phyloP scores from a whole-genome alignment of 2,113 vertebrate genomes.

The Carlito syrichta region DNA sequence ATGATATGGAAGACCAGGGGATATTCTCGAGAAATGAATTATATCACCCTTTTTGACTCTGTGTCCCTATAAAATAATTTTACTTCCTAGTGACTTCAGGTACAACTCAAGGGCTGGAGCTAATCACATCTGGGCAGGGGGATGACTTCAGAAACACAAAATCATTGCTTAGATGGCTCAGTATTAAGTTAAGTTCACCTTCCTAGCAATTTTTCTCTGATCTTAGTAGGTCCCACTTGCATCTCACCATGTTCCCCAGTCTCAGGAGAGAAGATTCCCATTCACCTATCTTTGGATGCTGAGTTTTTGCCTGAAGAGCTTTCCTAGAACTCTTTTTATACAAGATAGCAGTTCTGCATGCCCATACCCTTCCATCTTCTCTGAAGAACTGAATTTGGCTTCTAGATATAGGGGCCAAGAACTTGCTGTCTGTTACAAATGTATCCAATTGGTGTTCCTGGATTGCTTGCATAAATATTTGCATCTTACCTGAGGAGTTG shows the following conservation, averaged over 20 bases:
- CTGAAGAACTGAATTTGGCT: background rate
- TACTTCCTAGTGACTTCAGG: background rate
- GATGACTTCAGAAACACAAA: background rate
- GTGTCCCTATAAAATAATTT: background rate
- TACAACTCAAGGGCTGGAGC: background rate
- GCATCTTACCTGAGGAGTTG: background rate
- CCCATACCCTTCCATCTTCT: accelerated
- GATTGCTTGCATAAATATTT: background rate
- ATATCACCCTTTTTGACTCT: background rate
- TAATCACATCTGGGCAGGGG: accelerated
- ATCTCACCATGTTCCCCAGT: accelerated
- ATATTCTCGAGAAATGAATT: background rate
- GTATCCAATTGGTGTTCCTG: background rate
- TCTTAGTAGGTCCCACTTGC: accelerated
- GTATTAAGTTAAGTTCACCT: background rate
- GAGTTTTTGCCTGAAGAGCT: background rate
- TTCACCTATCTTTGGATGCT: background rate
- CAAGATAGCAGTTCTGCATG: background rate
- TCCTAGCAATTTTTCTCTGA: background rate
- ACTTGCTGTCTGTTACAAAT: accelerated
- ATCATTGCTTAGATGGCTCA: background rate
- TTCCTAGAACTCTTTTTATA: background rate
- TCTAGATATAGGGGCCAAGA: background rate
- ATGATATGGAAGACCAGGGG: background rate
- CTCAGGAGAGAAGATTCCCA: background rate